Conservation (phyloP, 2,888 invertebrate genomes). For the Hemithea aestivaria region DNA sequence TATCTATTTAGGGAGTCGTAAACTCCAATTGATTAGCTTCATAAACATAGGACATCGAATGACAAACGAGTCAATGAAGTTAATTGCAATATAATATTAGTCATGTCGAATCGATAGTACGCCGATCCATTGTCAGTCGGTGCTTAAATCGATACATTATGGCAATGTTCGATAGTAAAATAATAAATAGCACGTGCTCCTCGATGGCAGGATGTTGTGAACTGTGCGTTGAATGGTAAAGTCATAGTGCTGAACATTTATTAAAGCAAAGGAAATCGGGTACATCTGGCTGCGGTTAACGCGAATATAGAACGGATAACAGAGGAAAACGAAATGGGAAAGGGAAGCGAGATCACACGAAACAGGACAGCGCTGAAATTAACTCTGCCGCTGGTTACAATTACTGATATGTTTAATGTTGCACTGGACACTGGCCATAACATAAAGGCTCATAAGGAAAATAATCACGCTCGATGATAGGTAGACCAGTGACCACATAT, state of each 20-base stretch:
- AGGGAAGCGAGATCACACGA: constrained; percentile 50
- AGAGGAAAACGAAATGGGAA: constrained; percentile 56
- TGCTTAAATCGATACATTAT: constrained; percentile 18
- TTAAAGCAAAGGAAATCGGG: constrained; percentile 53
- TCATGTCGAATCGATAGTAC: constrained; percentile 14
- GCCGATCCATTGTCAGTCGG: constrained; percentile 15
- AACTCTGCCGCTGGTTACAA: constrained; percentile 35
- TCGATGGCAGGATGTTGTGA: constrained; percentile 59
- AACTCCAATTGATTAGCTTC: too few relatives aligned
- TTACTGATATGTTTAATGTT: constrained; percentile 27
- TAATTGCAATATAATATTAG: constrained; percentile 6
- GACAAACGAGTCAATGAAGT: constrained; percentile 4
- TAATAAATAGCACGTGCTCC: constrained; percentile 57
- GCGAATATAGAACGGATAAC: constrained; percentile 42
- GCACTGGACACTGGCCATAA: constrained; percentile 14
- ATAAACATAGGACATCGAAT: background rate
- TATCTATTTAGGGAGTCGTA: too few relatives aligned
- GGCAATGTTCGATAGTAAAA: constrained; percentile 44
- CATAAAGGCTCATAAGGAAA: constrained; percentile 4
- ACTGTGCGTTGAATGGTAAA: constrained; percentile 50
- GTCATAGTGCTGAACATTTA: constrained; percentile 43
- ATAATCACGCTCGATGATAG: constrained; percentile 4
- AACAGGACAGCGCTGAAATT: constrained; percentile 39
- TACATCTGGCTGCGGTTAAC: constrained; percentile 52
- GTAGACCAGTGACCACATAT: constrained; percentile 9